Base-by-base conservation (phyloP, 2,113 vertebrate species). In the Crotophaga sulcirostris region DNA sequence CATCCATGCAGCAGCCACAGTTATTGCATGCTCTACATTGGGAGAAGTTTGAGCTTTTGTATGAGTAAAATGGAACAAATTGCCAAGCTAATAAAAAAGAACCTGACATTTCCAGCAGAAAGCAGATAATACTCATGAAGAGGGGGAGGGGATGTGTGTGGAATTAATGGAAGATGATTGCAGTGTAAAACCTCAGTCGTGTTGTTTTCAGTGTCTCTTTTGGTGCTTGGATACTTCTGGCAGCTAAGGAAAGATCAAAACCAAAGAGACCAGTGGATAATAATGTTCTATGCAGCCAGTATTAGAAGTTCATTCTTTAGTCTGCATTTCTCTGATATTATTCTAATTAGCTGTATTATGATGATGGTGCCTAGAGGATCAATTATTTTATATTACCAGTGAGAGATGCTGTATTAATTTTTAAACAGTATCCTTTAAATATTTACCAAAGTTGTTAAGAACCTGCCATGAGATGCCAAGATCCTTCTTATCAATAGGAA, bases 371-470 rank as follows among this genome's bases (percentile, higher is more conserved):
- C 85, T 49, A 54, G 52, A 92, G 88, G 60, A 44, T 92, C 88
- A 92, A 94, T 90, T 94, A 95, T 92, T 96, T 94, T 16, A 54
- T 85, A 89, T 78, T 92, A 79, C 56, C 12, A 51, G 93, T 90
- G 96, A 93, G 33, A 25, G 38, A 38, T 75, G 44, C n/a, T 56
- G 24, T 79, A 94, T 92, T 95, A 96, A 94, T 93, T 96, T 93
- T 96, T 95, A 90, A 97, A 93, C 36, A 87, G 42, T 14, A 70
- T 1, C 36, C 34, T 90, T 96, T 94, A 97, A 96, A 95, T 95
- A 94, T 97, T 96, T 95, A 95, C 92, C 18, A 4, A 93, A 90
- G 44, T 75, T 90, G 44, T 90, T 93, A 94, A 84, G 73, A 93
- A 89, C 23, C 64, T 89, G 20, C 11, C 4, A 87, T 33, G 67